Evolutionary conservation across 1,140 invertebrate species (phyloP), one percentile per base, ranked within the genome.

Genomic region (Oedothorax gibbosus): DNA sequence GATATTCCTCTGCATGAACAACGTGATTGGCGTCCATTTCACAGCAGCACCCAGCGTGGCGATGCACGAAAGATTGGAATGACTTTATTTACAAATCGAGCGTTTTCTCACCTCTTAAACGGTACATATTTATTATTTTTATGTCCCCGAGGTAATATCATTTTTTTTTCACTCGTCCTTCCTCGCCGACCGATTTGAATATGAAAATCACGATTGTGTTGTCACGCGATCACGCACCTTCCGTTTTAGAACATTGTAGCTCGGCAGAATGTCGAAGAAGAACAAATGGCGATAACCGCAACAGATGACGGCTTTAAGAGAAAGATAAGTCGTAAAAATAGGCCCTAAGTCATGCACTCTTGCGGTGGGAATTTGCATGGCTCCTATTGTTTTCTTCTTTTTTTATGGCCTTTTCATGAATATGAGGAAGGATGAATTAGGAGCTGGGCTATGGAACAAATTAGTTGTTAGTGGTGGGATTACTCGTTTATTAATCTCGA

Each of bases 201-300:
- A 77, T 77, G 75, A 77, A 77, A 77, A 77, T 77, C 57, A 64
- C 57, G 75, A 64, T 50, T 51, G 75, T 18, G 49, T 18, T n/a
- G 9, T 77, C 75, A 77, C 75, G 75, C 75, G 75, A 77, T 77
- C 75, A 77, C 75, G 75, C 75, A 77, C 50, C 51, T 54, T 71
- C 69, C 69, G 69, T 71, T 71, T 18, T 53, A n/a, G 69, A 56
- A 77, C 75, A 77, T 77, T 77, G 75, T 77, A 62, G 15, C 57
- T 20, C 7, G 54, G 10, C 54, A 11, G n/a, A 51, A 51, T n/a
- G 69, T 15, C 0, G 49, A 51, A n/a, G 20, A 15, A 60, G 12
- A 75, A 75, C 56, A 60, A 62, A 62, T n/a, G 49, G 56, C 35
- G 72, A 75, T 75, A 53, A 60, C 15, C 14, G 21, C 14, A 56